Percentiles rank a stretch among this genome's conserved stretches.
Conservation (phyloP, 2,888 invertebrate genomes). For the Lottia scabra region DNA sequence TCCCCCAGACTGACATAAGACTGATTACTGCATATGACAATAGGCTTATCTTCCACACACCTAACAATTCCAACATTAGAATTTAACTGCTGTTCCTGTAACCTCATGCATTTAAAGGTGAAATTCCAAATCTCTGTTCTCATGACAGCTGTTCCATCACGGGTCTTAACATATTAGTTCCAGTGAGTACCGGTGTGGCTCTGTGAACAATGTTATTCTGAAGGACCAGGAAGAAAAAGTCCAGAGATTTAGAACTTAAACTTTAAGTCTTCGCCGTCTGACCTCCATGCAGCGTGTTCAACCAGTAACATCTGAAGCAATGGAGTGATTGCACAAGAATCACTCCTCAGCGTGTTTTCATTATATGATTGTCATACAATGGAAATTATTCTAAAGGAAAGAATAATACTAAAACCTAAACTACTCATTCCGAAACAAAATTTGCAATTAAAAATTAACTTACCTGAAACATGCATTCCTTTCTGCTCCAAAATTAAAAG, state of each 20-base stretch:
- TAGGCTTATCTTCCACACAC: not conserved
- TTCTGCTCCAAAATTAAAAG: no score
- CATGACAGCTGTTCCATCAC: not conserved
- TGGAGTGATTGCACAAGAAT: not conserved
- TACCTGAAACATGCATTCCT: no score
- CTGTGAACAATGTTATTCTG: not conserved
- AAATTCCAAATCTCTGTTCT: not conserved
- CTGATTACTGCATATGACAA: not conserved
- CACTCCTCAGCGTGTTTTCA: no score
- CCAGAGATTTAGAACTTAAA: not conserved
- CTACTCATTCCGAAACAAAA: no score
- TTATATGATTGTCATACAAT: not conserved
- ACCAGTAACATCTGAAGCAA: not conserved
- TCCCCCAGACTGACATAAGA: not conserved
- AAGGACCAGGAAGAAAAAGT: not conserved
- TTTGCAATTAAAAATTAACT: no score
- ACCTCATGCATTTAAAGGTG: not conserved
- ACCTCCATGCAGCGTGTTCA: not conserved
- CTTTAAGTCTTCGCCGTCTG: not conserved
- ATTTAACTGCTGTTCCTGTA: not conserved
- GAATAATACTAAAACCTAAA: no score
- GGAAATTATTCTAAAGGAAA: no score
- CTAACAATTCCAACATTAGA: not conserved
- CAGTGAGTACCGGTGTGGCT: not conserved
- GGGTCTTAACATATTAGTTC: not conserved